Evolutionary conservation across 2,113 vertebrate genomes (phyloP), one percentile per base, ranked within the genome.

Genomic region (Tragelaphus strepsiceros): DNA sequence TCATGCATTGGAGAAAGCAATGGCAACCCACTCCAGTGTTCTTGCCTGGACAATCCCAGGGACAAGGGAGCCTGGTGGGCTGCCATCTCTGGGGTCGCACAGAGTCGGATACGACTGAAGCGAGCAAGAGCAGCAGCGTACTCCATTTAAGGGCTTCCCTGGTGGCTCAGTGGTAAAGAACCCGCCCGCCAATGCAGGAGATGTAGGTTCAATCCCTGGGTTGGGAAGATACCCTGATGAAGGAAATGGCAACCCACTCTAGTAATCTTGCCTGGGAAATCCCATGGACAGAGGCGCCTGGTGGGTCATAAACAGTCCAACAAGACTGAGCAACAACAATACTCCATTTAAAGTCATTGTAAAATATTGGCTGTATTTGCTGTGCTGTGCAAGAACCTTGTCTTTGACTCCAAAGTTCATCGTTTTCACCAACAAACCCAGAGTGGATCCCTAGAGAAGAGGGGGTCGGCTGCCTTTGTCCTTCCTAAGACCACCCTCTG

Each of bases 391-490:
- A 35, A 56, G 6, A 24, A n/a, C 22, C 13, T 56, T 58, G 35
- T 96, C 21, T 92, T 26, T 78, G 46, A 32, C n/a, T 46, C 71
- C 53, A 6, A 10, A 21, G 49, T 67, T 90, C 30, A 12, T 17
- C 77, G 3, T 71, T 39, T 39, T 86, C 39, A 32, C 19, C 17
- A 7, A 13, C 3, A 13, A 51, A 32, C 26, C 56, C 54, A 15
- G 0, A 10, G 28, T 19, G 19, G 74, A 30, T 51, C 7, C 81
- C 49, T 4, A 62, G 61, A 78, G 6, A 43, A 30, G 56, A 62
- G 11, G 6, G 24, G 15, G 1, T 8, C 13, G 14, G 26, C 19
- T 12, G 9, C 49, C 9, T 14, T 22, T 11, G 0, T 5, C 3
- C 54, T 35, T 17, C 35, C 32, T 7, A n/a, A 35, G 84, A 17